Evolutionary conservation across 2,888 invertebrate genomes (phyloP).

Genomic region (Eledona agricola): DNA sequence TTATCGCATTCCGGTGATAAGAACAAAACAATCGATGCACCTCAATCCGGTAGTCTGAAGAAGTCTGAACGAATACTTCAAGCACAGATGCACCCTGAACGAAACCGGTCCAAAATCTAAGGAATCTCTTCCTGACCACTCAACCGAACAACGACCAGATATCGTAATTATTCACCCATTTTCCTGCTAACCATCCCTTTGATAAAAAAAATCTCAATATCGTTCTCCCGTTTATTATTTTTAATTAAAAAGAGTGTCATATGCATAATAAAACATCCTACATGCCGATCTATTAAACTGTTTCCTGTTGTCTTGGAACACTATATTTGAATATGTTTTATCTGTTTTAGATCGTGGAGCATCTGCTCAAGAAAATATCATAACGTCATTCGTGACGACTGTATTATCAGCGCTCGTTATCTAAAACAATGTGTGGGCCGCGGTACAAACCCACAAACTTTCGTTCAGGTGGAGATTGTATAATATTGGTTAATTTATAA

Average conservation of each 20-base stretch:
- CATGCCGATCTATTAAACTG: constrained; percentile 37
- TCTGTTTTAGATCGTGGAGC: constrained; percentile 30
- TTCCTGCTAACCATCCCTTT: too few species aligned
- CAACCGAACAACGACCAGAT: too few species aligned
- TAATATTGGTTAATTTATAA: too few species aligned
- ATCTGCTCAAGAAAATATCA: constrained; percentile 17
- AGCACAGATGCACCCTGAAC: constrained; percentile 29
- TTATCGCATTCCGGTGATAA: constrained; percentile 38
- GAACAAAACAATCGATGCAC: too few species aligned
- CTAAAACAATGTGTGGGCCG: too few species aligned
- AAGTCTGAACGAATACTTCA: too few species aligned
- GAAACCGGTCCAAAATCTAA: constrained; percentile 8
- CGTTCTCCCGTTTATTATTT: constrained; percentile 15
- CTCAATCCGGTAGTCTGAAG: too few species aligned
- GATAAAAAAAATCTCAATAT: too few species aligned
- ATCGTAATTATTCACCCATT: too few species aligned
- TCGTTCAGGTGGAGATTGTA: too few species aligned
- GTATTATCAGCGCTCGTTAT: constrained; percentile 14
- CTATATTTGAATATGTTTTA: constrained; percentile 33
- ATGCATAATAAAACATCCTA: constrained; percentile 25
- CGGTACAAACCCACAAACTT: too few species aligned
- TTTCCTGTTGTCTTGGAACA: constrained; percentile 37
- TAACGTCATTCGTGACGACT: constrained; percentile 29
- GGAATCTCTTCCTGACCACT: constrained; percentile 19
- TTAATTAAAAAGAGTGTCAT: constrained; percentile 30